Evolutionary conservation across 1,140 invertebrate species (phyloP).

Genomic region (Drosophila bocki): DNA sequence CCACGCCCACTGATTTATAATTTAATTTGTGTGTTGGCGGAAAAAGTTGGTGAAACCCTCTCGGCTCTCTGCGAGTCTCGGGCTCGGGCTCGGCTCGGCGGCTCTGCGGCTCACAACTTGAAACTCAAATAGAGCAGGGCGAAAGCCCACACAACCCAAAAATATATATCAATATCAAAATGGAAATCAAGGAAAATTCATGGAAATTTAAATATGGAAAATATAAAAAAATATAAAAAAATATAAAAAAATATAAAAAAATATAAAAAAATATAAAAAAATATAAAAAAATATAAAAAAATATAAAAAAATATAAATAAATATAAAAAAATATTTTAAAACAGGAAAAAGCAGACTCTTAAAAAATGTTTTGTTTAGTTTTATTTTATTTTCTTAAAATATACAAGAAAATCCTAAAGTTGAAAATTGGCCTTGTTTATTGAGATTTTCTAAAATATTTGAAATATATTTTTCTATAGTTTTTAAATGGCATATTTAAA

Average conservation of each 20-base stretch:
- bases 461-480: too few relatives aligned
- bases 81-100: not conserved
- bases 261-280: too few relatives aligned
- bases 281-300: not conserved
- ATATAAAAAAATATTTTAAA: too few relatives aligned
- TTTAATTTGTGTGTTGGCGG: slow-evolving; percentile 72
- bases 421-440: too few relatives aligned
- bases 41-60: slow-evolving; percentile 49
- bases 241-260: not conserved
- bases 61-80: not conserved
- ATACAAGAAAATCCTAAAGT: too few relatives aligned
- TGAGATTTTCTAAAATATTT: too few relatives aligned
- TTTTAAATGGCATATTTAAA: too few relatives aligned
- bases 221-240: not conserved
- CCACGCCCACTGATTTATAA: slow-evolving; percentile 69
- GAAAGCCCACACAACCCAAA: slow-evolving; percentile 11
- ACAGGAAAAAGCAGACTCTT: not conserved
- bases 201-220: not conserved
- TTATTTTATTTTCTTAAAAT: too few relatives aligned
- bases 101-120: slow-evolving; percentile 46
- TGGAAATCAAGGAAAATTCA: not conserved
- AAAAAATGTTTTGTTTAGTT: too few relatives aligned
- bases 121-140: slow-evolving; percentile 61
- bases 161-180: not conserved
- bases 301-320: not conserved